These are phyloP conservation scores for Microvelia longipes DNA, from an alignment of 1,140 invertebrate species.

Conservation along the genomic window DNA sequence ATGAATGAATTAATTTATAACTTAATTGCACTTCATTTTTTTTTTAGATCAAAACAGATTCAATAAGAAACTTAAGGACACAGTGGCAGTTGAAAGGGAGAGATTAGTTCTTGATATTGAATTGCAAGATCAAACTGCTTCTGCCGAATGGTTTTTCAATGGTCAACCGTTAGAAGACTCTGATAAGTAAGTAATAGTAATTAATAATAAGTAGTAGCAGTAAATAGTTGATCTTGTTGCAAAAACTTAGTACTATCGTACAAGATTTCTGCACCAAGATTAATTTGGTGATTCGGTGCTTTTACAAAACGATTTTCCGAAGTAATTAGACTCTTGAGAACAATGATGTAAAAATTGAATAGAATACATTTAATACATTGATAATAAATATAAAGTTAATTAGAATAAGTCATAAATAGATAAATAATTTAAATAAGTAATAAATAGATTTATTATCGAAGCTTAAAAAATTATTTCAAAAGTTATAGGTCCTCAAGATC, in stretches of 20 bases:
- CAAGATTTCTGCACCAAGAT: neutral
- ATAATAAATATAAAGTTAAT: no score
- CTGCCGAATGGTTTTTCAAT: slow-evolving; percentile 87
- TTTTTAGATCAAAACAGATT: slow-evolving; percentile 78
- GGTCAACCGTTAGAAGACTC: slow-evolving; percentile 63
- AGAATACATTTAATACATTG: no score
- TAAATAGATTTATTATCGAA: no score
- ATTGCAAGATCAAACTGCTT: slow-evolving; percentile 84
- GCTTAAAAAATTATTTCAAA: no score
- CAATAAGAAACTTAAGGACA: slow-evolving; percentile 92
- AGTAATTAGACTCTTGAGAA: no score
- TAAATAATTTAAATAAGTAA: no score
- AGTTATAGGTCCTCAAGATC: no score
- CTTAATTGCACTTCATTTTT: neutral
- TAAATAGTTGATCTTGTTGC: neutral
- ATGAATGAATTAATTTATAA: neutral
- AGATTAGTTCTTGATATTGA: slow-evolving; percentile 80
- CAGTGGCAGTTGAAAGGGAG: slow-evolving; percentile 74
- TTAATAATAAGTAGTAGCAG: neutral
- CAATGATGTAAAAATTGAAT: no score
- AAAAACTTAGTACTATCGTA: neutral
- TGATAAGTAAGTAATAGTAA: slow-evolving; percentile 48
- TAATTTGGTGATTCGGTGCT: neutral
- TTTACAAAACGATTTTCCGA: no score
- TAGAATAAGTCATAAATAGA: no score